These are phyloP conservation scores for Cygnus atratus DNA, from an alignment of 2,113 vertebrate species.

Conservation along the genomic window DNA sequence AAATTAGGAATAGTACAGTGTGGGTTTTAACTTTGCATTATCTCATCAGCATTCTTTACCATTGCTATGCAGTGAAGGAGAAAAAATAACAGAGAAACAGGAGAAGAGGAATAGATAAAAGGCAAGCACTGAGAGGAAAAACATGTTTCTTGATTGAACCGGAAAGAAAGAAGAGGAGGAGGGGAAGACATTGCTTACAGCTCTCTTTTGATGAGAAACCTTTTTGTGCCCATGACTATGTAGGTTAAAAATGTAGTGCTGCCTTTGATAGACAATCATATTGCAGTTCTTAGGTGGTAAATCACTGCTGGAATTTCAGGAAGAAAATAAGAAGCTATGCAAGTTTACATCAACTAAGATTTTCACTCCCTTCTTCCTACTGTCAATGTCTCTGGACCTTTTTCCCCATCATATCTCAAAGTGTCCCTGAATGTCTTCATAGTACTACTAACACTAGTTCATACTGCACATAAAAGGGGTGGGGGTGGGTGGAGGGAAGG, in stretches of 20 bases:
- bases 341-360: neutral
- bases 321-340: neutral
- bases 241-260: conserved; percentile 39
- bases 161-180: conserved; percentile 32
- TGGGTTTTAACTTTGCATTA: conserved; percentile 56
- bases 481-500: accelerated
- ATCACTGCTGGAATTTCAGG: neutral
- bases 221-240: conserved; percentile 3
- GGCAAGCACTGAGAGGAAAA: conserved; percentile 30
- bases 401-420: neutral
- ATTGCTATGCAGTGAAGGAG: conserved; percentile 21
- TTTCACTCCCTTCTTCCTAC: neutral
- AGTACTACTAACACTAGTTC: neutral
- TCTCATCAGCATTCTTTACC: conserved; percentile 65
- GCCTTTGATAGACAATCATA: neutral
- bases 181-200: conserved; percentile 4
- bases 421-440: neutral
- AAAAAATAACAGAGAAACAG: conserved; percentile 65
- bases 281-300: neutral
- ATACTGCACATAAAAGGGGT: neutral
- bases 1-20: neutral
- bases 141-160: conserved; percentile 68
- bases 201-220: conserved; percentile 48
- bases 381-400: neutral
- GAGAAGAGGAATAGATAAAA: conserved; percentile 70